A percentile compares a stretch with the other conserved stretches of the same genome.
These are phyloP conservation scores for Ctenicera cuprea DNA, from an alignment of 2,888 invertebrate genomes.

Conservation along the genomic window DNA sequence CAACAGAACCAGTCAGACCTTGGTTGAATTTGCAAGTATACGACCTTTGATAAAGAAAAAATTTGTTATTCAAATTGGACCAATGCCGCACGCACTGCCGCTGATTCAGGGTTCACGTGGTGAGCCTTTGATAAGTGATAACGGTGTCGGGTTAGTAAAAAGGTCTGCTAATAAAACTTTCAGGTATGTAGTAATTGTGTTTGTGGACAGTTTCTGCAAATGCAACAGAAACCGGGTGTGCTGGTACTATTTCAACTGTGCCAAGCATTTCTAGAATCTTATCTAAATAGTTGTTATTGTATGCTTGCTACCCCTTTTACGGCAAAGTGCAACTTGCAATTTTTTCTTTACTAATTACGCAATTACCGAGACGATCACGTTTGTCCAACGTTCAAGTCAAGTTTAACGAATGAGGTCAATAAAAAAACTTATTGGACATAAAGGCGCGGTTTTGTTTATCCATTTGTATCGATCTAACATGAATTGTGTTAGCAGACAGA, in stretches of 20 bases:
- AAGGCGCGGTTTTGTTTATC: too few species aligned
- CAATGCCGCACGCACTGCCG: conserved; percentile 16
- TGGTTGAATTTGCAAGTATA: conserved; percentile 23
- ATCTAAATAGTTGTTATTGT: not conserved
- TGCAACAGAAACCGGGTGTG: not conserved
- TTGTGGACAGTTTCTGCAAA: not conserved
- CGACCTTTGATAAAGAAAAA: conserved; percentile 40
- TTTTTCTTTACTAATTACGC: conserved; percentile 1
- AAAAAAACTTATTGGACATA: not conserved
- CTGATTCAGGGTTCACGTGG: conserved; percentile 20
- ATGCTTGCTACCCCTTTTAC: not conserved
- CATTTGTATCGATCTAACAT: too few species aligned
- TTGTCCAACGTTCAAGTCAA: not conserved
- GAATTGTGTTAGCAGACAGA: too few species aligned
- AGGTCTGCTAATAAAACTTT: not conserved
- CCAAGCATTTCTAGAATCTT: not conserved
- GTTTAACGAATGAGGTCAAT: conserved; percentile 14
- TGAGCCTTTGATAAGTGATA: conserved; percentile 23
- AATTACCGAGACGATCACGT: not conserved
- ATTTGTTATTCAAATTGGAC: conserved; percentile 47
- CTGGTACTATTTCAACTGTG: not conserved
- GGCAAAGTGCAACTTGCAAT: not conserved
- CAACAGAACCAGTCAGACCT: conserved; percentile 17
- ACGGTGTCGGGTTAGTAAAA: conserved; percentile 1
- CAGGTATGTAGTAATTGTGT: not conserved